These are phyloP conservation scores for Mesorhabditis spiculigera DNA, from an alignment of 2,888 invertebrate genomes.

Conservation along the genomic window DNA sequence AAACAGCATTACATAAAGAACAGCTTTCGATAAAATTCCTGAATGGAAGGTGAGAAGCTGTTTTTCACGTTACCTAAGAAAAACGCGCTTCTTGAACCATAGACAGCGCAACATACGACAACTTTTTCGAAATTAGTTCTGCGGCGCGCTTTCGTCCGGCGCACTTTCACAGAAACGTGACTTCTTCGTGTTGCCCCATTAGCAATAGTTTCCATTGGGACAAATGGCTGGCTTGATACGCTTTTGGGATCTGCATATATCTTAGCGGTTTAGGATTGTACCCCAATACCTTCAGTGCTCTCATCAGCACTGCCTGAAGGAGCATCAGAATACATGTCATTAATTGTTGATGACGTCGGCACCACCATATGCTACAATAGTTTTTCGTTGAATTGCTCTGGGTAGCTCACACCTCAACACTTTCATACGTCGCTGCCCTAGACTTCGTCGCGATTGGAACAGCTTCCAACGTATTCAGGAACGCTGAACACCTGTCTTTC, in stretches of 20 bases:
- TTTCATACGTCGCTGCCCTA: background rate
- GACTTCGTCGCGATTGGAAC: background rate
- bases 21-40: slow-evolving; percentile 35
- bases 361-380: too few relatives aligned
- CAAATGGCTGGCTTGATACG: slow-evolving; percentile 5
- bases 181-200: slow-evolving; percentile 16
- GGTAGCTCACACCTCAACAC: background rate
- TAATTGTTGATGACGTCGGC: too few relatives aligned
- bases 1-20: slow-evolving; percentile 29
- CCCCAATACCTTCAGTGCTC: slow-evolving; percentile 12
- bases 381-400: too few relatives aligned
- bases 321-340: background rate
- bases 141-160: slow-evolving; percentile 8
- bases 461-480: background rate
- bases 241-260: background rate
- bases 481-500: background rate
- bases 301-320: slow-evolving; percentile 7
- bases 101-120: slow-evolving; percentile 11
- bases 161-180: too few relatives aligned
- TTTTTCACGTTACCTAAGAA: slow-evolving; percentile 22
- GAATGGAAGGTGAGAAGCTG: slow-evolving; percentile 13
- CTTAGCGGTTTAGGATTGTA: background rate
- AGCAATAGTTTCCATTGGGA: slow-evolving; percentile 17
- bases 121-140: background rate
- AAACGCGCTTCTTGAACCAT: slow-evolving; percentile 19